Conservation (phyloP, 1,140 invertebrate genomes). For the Formica exsecta region DNA sequence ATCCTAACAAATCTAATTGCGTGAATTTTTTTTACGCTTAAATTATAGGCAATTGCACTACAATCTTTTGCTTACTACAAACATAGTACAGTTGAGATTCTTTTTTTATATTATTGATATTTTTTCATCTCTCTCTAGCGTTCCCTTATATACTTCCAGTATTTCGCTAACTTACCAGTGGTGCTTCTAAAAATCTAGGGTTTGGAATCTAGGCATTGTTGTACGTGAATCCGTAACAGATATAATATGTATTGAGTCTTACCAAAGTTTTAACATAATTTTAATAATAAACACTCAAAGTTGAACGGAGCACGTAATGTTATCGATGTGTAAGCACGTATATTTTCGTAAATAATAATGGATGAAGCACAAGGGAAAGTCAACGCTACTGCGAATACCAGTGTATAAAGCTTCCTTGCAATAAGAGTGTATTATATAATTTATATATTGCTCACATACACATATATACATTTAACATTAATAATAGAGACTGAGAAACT, state of each 20-base stretch:
- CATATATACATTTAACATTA: conserved; percentile 28
- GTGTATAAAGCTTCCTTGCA: conserved; percentile 41
- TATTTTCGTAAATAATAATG: conserved; percentile 34
- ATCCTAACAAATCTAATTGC: conserved; percentile 83
- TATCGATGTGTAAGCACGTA: conserved; percentile 10
- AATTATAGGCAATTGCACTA: not conserved
- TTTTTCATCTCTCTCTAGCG: not conserved
- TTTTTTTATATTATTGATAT: not conserved
- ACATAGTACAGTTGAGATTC: not conserved
- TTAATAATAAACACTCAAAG: not conserved
- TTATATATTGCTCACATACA: conserved; percentile 24
- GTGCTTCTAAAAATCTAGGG: conserved; percentile 17
- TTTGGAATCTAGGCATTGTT: conserved; percentile 3
- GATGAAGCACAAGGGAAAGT: not conserved
- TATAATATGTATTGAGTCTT: conserved; percentile 22
- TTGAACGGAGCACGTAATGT: not conserved
- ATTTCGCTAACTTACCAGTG: conserved; percentile 11
- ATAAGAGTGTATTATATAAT: conserved; percentile 41
- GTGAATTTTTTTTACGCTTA: conserved; percentile 61
- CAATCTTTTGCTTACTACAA: not conserved
- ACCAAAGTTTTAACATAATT: conserved; percentile 47
- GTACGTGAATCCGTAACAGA: not conserved
- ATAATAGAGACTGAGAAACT: conserved; percentile 50
- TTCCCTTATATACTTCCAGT: conserved; percentile 36
- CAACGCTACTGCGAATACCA: not conserved